Evolutionary conservation across 2,888 invertebrate species (phyloP).

Genomic region (Lasioglossum lativentre): DNA sequence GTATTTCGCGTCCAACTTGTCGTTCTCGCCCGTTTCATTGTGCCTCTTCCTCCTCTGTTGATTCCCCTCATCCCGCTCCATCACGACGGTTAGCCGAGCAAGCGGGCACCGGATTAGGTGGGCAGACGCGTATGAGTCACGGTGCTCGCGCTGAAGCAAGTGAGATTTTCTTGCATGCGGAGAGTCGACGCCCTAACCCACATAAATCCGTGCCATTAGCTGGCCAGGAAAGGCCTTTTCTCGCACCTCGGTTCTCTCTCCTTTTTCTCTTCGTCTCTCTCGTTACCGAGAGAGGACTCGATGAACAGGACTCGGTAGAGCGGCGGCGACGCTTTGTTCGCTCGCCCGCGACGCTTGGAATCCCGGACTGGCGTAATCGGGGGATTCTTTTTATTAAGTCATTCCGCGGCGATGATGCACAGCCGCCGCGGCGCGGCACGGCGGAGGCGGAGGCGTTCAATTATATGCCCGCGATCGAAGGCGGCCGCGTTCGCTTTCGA

Average conservation of each 20-base stretch:
- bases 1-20: conserved; percentile 79
- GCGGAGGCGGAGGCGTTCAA: conserved; percentile 62
- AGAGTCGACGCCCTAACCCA: conserved; percentile 80
- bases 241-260: conserved; percentile 51
- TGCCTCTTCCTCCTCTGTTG: conserved; percentile 65
- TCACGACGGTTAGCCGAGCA: conserved; percentile 39
- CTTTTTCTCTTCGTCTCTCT: not conserved
- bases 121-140: conserved; percentile 81
- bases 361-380: conserved; percentile 70
- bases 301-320: not conserved
- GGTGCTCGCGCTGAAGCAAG: conserved; percentile 70
- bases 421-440: conserved; percentile 27
- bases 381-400: conserved; percentile 73
- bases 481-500: conserved; percentile 63
- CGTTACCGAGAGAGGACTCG: not conserved
- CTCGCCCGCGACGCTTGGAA: conserved; percentile 68
- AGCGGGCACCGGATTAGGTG: conserved; percentile 79
- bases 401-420: conserved; percentile 70
- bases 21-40: conserved; percentile 79
- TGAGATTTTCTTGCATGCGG: conserved; percentile 74
- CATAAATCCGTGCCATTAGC: conserved; percentile 78
- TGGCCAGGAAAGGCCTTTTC: conserved; percentile 74
- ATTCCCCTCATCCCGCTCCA: conserved; percentile 24
- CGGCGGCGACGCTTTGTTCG: conserved; percentile 58
- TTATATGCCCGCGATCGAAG: conserved; percentile 62